Evolutionary conservation across 2,113 vertebrate species (phyloP).

Genomic region (Ageneiosus marmoratus): DNA sequence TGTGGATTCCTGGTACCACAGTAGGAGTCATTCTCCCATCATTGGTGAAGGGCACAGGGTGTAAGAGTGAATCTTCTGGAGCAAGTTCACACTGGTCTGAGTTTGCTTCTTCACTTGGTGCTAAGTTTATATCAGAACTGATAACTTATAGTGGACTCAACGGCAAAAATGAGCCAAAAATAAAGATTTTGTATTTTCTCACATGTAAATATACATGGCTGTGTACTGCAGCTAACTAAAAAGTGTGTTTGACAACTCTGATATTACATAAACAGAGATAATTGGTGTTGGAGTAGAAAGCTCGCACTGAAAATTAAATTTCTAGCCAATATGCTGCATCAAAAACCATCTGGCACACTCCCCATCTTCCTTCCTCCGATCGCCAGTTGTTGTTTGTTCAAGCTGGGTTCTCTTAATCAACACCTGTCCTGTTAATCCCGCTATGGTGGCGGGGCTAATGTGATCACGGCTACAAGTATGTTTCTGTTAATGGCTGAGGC

Average conservation of each 20-base stretch:
- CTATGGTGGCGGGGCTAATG: constrained; percentile 62
- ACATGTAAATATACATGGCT: constrained; percentile 1
- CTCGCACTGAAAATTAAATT: constrained; percentile 69
- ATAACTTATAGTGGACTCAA: not conserved
- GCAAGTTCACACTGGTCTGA: constrained; percentile 8
- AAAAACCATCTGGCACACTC: constrained; percentile 67
- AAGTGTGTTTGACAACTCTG: constrained; percentile 49
- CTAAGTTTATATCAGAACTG: not conserved
- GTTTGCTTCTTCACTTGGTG: not conserved
- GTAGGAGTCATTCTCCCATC: constrained; percentile 28
- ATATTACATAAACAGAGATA: constrained; percentile 52
- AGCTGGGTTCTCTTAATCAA: constrained; percentile 60
- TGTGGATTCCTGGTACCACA: constrained; percentile 35
- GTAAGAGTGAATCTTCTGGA: not conserved
- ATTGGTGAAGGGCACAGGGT: constrained; percentile 1
- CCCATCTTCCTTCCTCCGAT: constrained; percentile 35
- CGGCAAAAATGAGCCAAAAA: not conserved
- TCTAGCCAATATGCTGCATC: constrained; percentile 69
- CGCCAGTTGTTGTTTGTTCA: constrained; percentile 60
- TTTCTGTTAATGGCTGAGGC: constrained; percentile 52
- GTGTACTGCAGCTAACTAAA: constrained; percentile 28
- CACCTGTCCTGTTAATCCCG: constrained; percentile 76
- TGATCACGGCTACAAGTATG: constrained; percentile 54
- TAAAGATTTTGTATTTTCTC: not conserved
- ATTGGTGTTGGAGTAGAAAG: constrained; percentile 58